A percentile compares a stretch with the other conserved stretches of the same genome.
Evolutionary conservation across 2,797 vertebrate species (phyloP).

Genomic region (Enoplosus armatus): DNA sequence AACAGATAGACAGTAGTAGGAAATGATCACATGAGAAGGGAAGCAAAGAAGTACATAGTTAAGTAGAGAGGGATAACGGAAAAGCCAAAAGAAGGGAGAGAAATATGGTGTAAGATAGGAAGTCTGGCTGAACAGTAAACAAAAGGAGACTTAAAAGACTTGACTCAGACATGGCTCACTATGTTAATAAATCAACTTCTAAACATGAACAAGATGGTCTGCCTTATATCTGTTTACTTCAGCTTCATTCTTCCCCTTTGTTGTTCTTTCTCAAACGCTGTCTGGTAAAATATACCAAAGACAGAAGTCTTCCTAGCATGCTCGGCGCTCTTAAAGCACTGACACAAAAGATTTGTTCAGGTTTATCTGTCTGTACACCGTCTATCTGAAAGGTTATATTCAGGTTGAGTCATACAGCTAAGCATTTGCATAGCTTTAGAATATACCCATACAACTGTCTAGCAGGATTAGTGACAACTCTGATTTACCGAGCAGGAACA

Average conservation of each 20-base stretch:
- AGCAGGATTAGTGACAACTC: constrained; percentile 20
- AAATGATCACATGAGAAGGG: constrained; percentile 2
- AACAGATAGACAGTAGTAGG: not conserved
- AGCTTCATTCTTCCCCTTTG: constrained; percentile 4
- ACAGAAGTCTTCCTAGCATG: not conserved
- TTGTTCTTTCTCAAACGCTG: constrained; percentile 9
- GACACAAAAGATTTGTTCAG: constrained; percentile 1
- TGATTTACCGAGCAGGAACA: constrained; percentile 28
- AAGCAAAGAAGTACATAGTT: not conserved
- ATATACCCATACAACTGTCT: constrained; percentile 5
- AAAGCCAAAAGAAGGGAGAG: not conserved
- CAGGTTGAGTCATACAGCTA: constrained; percentile 1
- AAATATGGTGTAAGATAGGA: not conserved
- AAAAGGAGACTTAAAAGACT: constrained; percentile 16
- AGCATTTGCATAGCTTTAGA: constrained; percentile 19
- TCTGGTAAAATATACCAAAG: constrained; percentile 13
- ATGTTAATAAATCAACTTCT: constrained; percentile 23
- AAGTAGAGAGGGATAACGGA: not conserved
- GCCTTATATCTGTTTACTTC: constrained; percentile 23
- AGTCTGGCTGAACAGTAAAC: constrained; percentile 26
- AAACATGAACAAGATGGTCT: constrained; percentile 1
- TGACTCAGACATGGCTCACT: not conserved
- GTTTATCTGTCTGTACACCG: not conserved
- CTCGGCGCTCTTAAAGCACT: constrained; percentile 7
- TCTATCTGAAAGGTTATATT: constrained; percentile 16